Conservation (phyloP, 1,140 invertebrate genomes). For the Cyclargus thomasi region DNA sequence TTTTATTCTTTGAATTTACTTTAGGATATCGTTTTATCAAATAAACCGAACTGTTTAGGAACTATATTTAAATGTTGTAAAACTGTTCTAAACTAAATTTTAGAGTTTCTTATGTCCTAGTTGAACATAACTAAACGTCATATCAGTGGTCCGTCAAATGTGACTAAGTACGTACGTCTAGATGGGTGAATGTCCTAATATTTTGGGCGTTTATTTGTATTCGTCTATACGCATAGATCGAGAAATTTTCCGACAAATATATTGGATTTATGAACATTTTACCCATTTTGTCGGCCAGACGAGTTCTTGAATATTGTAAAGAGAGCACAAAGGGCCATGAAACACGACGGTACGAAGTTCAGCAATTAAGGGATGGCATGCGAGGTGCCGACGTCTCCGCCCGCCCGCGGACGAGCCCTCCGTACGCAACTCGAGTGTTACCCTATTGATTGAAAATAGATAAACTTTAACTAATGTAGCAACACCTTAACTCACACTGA, state of each 20-base stretch:
- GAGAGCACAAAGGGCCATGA: conserved; percentile 21
- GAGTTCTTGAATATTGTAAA: neutral
- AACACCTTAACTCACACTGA: neutral
- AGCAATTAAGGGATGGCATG: conserved; percentile 21
- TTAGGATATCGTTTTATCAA: too few relatives aligned
- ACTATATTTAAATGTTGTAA: too few relatives aligned
- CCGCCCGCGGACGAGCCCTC: conserved; percentile 14
- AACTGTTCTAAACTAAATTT: too few relatives aligned
- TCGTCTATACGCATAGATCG: neutral
- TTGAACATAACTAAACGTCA: too few relatives aligned
- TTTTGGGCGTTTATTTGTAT: neutral
- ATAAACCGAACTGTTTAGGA: too few relatives aligned
- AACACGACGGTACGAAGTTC: conserved; percentile 21
- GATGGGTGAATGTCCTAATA: too few relatives aligned
- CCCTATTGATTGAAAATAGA: conserved; percentile 21
- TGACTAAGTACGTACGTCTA: too few relatives aligned
- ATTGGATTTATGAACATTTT: neutral
- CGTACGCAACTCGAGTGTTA: conserved; percentile 19
- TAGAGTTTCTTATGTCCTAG: too few relatives aligned
- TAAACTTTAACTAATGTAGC: neutral
- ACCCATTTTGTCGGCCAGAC: neutral
- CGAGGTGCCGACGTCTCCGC: conserved; percentile 27
- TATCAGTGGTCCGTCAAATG: too few relatives aligned
- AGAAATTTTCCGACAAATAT: neutral
- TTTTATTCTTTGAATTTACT: too few relatives aligned